A percentile compares a stretch with the other conserved stretches of the same genome.
Evolutionary conservation across 2,888 invertebrate species (phyloP).

Genomic region (Sphaerophoria rueppellii): DNA sequence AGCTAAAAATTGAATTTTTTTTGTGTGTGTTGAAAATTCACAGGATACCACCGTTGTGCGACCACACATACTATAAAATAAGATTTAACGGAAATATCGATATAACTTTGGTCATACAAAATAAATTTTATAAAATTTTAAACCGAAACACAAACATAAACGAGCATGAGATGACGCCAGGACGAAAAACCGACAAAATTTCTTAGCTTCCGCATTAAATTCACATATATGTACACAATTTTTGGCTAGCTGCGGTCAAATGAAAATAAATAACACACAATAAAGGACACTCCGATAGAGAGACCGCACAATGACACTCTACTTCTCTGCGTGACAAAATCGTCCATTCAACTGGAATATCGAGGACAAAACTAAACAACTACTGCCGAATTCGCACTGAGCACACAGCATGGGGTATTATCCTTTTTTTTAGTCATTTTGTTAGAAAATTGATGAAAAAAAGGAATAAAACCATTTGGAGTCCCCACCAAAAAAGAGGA

Average conservation of each 20-base stretch:
- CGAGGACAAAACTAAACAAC: slow-evolving; percentile 44
- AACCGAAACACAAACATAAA: slow-evolving; percentile 11
- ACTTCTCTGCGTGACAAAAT: slow-evolving; percentile 63
- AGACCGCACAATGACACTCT: slow-evolving; percentile 16
- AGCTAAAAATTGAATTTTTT: slow-evolving; percentile 82
- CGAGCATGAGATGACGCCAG: slow-evolving; percentile 37
- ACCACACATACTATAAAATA: slow-evolving; percentile 31
- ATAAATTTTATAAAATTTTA: not conserved
- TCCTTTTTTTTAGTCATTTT: slow-evolving; percentile 46
- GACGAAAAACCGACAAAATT: slow-evolving; percentile 32
- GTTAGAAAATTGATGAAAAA: not conserved
- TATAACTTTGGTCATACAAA: slow-evolving; percentile 13
- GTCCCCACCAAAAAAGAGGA: slow-evolving; percentile 39
- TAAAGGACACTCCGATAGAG: slow-evolving; percentile 42
- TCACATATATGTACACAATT: not conserved
- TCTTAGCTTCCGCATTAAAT: slow-evolving; percentile 52
- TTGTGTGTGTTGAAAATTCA: slow-evolving; percentile 14
- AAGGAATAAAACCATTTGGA: slow-evolving; percentile 25
- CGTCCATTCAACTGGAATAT: slow-evolving; percentile 69
- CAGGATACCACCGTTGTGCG: slow-evolving; percentile 40
- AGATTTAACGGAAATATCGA: slow-evolving; percentile 38
- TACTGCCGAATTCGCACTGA: slow-evolving; percentile 14
- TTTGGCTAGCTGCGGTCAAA: slow-evolving; percentile 53
- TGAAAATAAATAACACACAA: slow-evolving; percentile 43
- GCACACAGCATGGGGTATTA: slow-evolving; percentile 28